Percentiles rank a stretch among this genome's conserved stretches.
Conservation (phyloP, 2,113 vertebrate genomes). For the Gadus macrocephalus region DNA sequence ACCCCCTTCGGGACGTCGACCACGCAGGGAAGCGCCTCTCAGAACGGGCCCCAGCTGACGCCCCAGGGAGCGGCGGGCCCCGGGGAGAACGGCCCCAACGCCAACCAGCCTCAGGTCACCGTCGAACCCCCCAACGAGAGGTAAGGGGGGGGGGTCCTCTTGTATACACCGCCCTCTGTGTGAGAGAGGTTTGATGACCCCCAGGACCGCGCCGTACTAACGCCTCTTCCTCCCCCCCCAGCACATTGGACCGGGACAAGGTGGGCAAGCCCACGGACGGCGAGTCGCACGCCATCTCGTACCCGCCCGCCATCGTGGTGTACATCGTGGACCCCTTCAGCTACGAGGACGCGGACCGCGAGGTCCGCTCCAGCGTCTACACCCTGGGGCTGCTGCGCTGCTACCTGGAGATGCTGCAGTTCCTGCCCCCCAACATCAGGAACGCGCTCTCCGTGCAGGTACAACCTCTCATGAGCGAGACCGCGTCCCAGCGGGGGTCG, state of each 20-base stretch:
- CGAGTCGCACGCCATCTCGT: constrained; percentile 91
- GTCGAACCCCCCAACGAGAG: constrained; percentile 88
- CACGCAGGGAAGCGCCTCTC: constrained; percentile 70
- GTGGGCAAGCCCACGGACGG: constrained; percentile 95
- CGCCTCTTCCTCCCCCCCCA: constrained; percentile 55
- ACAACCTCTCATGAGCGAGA: constrained; percentile 7
- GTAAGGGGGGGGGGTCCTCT: constrained; percentile 54
- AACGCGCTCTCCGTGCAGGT: constrained; percentile 96
- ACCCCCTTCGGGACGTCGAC: constrained; percentile 79
- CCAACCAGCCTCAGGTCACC: constrained; percentile 73
- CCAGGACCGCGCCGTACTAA: background rate
- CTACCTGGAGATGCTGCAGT: constrained; percentile 94
- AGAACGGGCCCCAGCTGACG: constrained; percentile 66
- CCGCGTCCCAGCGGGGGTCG: too few relatives aligned
- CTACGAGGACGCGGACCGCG: constrained; percentile 84
- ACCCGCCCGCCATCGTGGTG: constrained; percentile 93
- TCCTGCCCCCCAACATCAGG: constrained; percentile 86
- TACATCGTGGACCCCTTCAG: constrained; percentile 96
- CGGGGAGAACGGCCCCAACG: constrained; percentile 69
- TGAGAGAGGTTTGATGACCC: too few relatives aligned
- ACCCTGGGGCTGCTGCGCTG: constrained; percentile 92
- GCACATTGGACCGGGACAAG: constrained; percentile 97
- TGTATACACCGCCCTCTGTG: too few relatives aligned
- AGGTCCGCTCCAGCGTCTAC: constrained; percentile 82
- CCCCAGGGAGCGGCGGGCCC: constrained; percentile 54